Evolutionary conservation across 35 echinoderm and acorn worm genomes (phyloP).

Genomic region (Heliocidaris tuberculata): DNA sequence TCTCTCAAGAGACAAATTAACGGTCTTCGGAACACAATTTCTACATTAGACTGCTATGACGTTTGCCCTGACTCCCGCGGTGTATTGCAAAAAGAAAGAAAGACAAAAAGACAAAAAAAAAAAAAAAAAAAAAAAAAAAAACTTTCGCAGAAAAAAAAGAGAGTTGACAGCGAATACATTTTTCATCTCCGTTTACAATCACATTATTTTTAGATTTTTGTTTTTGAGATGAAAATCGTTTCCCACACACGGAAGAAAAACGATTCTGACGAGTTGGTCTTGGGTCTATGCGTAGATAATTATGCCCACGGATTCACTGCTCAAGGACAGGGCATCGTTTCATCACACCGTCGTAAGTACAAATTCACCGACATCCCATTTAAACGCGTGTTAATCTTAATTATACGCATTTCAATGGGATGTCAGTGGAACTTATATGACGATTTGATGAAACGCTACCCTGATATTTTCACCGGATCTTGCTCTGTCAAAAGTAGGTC

Average conservation of each 20-base stretch:
- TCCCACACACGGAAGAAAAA: background rate
- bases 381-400: too few species aligned
- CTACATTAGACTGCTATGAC: slow-evolving; percentile 23
- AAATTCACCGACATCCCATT: too few species aligned
- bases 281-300: background rate
- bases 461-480: too few species aligned
- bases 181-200: background rate
- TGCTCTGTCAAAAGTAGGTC: too few species aligned
- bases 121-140: background rate
- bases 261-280: background rate
- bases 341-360: too few species aligned
- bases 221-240: background rate
- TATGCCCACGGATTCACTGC: too few species aligned
- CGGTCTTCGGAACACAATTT: background rate
- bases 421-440: too few species aligned
- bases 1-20: slow-evolving; percentile 35
- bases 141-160: background rate
- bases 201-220: slow-evolving; percentile 13
- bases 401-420: too few species aligned
- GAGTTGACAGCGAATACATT: background rate
- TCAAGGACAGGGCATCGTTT: too few species aligned
- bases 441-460: too few species aligned
- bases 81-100: background rate
- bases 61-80: background rate
- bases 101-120: too few species aligned